phyloP scores from a whole-genome alignment of 2,797 vertebrate genomes.

The Iguana delicatissima region DNA sequence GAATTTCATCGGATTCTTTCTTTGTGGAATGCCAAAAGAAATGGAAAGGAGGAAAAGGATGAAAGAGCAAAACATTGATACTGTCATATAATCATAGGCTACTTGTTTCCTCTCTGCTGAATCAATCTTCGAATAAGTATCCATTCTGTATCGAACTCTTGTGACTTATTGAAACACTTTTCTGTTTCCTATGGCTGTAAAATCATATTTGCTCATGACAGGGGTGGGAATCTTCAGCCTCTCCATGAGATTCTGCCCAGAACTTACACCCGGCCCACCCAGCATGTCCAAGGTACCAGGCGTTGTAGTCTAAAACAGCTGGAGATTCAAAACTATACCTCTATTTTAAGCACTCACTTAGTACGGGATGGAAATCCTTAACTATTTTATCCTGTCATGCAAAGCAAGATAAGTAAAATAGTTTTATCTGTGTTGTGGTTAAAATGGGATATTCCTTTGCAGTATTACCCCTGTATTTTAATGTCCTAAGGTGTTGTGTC shows the following conservation, averaged over 20 bases:
- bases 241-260: neutral
- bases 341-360: neutral
- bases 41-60: slow-evolving; percentile 34
- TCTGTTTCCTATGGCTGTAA: neutral
- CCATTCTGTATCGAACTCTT: neutral
- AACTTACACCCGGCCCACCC: neutral
- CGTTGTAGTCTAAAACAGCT: neutral
- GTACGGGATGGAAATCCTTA: neutral
- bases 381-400: too few relatives aligned
- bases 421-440: too few relatives aligned
- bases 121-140: slow-evolving; percentile 39
- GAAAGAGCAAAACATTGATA: slow-evolving; percentile 40
- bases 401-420: too few relatives aligned
- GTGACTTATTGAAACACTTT: neutral
- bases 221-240: neutral
- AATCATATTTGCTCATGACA: neutral
- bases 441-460: too few relatives aligned
- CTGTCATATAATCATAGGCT: slow-evolving; percentile 19
- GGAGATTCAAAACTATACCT: neutral
- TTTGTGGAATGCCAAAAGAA: slow-evolving; percentile 38
- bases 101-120: slow-evolving; percentile 29
- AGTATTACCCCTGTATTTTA: too few relatives aligned
- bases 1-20: slow-evolving; percentile 41
- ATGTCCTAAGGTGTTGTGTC: too few relatives aligned
- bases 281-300: neutral